phyloP scores from a whole-genome alignment of 2,888 invertebrate species.

The Mylabris sibirica region DNA sequence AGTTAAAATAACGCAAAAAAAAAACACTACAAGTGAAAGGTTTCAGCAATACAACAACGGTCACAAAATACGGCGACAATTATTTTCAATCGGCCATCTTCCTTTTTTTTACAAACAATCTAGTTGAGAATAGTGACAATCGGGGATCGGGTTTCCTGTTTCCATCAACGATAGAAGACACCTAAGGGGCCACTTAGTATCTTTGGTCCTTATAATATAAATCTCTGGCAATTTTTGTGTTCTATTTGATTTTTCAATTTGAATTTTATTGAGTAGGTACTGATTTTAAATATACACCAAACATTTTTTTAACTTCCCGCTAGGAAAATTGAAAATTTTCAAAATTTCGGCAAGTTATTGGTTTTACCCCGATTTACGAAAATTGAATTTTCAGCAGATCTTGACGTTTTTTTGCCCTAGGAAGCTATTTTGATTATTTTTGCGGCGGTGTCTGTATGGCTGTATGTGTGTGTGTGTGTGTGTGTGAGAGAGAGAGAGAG shows the following conservation, averaged over 20 bases:
- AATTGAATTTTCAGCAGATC: too few relatives aligned
- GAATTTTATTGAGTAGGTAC: background rate
- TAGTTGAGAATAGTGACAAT: conserved; percentile 23
- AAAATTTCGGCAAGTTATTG: too few relatives aligned
- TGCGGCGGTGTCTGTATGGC: too few relatives aligned
- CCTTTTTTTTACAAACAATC: conserved; percentile 41
- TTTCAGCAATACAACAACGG: conserved; percentile 27
- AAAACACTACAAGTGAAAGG: conserved; percentile 49
- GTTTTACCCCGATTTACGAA: too few relatives aligned
- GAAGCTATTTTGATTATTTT: too few relatives aligned
- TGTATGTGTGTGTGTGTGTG: too few relatives aligned
- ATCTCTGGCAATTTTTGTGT: conserved; percentile 53
- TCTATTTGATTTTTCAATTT: conserved; percentile 49
- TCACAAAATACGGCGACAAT: conserved; percentile 59
- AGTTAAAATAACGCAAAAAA: conserved; percentile 18
- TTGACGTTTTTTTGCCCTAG: too few relatives aligned
- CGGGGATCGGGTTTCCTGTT: conserved; percentile 49
- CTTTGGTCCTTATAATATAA: conserved; percentile 54
- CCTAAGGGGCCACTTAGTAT: conserved; percentile 50
- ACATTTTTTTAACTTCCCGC: too few relatives aligned
- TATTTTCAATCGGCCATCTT: conserved; percentile 60
- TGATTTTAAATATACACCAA: background rate
- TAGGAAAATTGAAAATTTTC: too few relatives aligned
- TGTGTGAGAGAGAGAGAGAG: too few relatives aligned
- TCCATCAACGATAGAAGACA: conserved; percentile 52